Base-by-base conservation (phyloP, 2,888 invertebrate species). In the Halocaridina rubra region DNA sequence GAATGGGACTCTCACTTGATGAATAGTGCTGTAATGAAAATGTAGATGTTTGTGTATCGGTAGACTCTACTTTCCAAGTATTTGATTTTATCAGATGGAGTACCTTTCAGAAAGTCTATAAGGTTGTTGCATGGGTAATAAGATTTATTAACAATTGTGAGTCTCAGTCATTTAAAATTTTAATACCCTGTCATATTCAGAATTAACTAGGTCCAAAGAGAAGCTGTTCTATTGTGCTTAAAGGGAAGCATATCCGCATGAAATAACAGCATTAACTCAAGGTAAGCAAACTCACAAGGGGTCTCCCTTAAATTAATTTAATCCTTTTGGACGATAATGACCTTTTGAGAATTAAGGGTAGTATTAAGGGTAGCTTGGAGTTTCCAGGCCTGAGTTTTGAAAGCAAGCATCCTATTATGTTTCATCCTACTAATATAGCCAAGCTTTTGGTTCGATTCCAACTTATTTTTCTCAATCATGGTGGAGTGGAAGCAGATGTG, bases 141-240 rank as follows among this genome's bases (percentile, higher is more conserved):
- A 39, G 39, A 39, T 39, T 39, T 39, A 13, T 39, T 39, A 13
- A 2, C 53, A 8, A 53, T 53, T 53, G 53, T 8, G 3, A 7
- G 19, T 13, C 53, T 53, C 19, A 13, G 2, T 53, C 53, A 3
- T 19, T 53, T 53, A 53, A 53, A 53, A 53, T 53, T 13, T 13
- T 53, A 19, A 19, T 53, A 2, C 53, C 53, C 19, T 53, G 3
- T n/a, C 53, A 4, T 53, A 53, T 53, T 13, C 16, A 53, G 53
- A 53, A 53, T n/a, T n/a, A n/a, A 4, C 53, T 4, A 53, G 19
- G 7, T 13, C 53, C 53, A 64, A 78, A 24, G 32, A n/a, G 19
- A 53, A 53, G 16, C n/a, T 64, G 7, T 16, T 71, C 53, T 72
- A 22, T 29, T 80, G 53, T 80, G 72, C 71, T 30, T 72, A 72